phyloP scores from a whole-genome alignment of 2,113 vertebrate genomes.

The Podiceps cristatus region DNA sequence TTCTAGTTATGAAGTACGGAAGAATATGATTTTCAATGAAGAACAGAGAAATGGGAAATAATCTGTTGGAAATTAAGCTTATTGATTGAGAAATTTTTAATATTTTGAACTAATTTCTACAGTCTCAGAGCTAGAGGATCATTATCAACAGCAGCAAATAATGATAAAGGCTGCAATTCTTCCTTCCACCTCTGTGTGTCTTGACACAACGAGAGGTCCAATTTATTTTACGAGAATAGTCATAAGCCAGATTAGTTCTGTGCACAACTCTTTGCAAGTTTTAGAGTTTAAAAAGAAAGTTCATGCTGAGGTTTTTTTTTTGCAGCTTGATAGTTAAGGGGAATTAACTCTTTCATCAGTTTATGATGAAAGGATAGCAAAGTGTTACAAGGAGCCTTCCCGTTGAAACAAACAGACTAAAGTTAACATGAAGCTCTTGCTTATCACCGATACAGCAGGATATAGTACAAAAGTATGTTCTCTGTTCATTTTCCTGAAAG shows the following conservation, averaged over 20 bases:
- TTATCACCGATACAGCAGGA: background rate
- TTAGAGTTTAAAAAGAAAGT: background rate
- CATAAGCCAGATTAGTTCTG: background rate
- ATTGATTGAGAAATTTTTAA: background rate
- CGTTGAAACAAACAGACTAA: background rate
- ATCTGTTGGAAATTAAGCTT: background rate
- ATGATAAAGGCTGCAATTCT: background rate
- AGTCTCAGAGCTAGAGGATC: background rate
- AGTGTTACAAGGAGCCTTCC: background rate
- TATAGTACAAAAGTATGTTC: background rate
- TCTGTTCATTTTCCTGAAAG: background rate
- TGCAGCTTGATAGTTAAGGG: background rate
- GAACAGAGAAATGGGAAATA: background rate
- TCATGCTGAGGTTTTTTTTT: background rate
- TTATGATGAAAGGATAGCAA: background rate
- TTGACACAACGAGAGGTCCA: background rate
- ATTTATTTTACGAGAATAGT: background rate
- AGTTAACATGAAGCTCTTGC: background rate
- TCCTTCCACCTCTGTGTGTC: background rate
- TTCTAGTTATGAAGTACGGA: background rate
- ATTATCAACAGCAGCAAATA: background rate
- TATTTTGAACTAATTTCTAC: background rate
- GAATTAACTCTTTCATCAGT: background rate
- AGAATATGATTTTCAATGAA: background rate
- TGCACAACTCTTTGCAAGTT: background rate